Evolutionary conservation across 1,140 invertebrate species (phyloP).

Genomic region (Propsilocerus akamusi): DNA sequence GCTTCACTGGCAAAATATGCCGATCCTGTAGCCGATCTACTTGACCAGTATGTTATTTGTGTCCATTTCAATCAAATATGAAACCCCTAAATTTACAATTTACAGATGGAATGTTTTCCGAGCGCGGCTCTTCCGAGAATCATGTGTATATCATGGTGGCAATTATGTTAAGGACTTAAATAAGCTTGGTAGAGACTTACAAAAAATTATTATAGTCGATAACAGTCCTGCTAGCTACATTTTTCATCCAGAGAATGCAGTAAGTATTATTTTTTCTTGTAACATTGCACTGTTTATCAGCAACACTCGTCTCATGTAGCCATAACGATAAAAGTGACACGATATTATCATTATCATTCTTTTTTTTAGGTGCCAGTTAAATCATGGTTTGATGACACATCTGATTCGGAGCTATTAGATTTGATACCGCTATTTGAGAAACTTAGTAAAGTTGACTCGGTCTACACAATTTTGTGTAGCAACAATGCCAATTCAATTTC

Average conservation of each 20-base stretch:
- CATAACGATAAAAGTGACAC: background rate
- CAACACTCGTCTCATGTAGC: too few species aligned
- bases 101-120: constrained; percentile 89
- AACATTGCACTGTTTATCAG: too few species aligned
- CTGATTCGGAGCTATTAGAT: constrained; percentile 84
- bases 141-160: constrained; percentile 97
- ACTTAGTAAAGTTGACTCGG: constrained; percentile 82
- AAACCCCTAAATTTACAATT: background rate
- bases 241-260: constrained; percentile 99
- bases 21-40: constrained; percentile 94
- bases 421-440: constrained; percentile 92
- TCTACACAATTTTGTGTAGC: constrained; percentile 80
- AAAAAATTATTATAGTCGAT: constrained; percentile 96
- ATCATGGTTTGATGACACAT: constrained; percentile 96
- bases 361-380: constrained; percentile 73
- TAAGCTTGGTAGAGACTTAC: constrained; percentile 87
- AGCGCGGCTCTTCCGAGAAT: constrained; percentile 93
- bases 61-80: background rate
- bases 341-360: background rate
- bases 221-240: constrained; percentile 99
- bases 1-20: constrained; percentile 99
- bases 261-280: constrained; percentile 35
- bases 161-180: constrained; percentile 99
- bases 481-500: constrained; percentile 34
- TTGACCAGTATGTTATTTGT: constrained; percentile 45